Evolutionary conservation across 2,113 vertebrate species (phyloP), one percentile per base, ranked within the genome.

Genomic region (Cyanoramphus novaezelandiae): DNA sequence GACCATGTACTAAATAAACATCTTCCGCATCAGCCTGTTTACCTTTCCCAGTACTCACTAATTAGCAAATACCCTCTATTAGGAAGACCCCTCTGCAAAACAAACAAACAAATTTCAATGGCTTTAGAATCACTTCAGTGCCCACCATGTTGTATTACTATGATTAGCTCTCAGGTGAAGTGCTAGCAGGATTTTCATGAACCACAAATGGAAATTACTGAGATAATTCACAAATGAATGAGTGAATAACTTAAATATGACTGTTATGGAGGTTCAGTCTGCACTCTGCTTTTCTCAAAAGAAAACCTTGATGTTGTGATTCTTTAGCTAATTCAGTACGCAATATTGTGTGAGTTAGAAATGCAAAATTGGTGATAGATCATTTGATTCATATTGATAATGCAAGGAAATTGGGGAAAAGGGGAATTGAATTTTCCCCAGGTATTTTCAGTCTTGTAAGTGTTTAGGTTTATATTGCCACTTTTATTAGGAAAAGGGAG

Each of bases 341-440:
- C 5, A 76, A 5, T 6, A 1, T 35, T 62, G 11, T 43, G 37
- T 29, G 41, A 84, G 17, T n/a, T 64, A 64, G 17, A 87, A 84
- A 52, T 43, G 23, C 9, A 77, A 62, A 82, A 57, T 76, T 15
- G 37, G 20, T 23, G 11, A 35, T 49, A 53, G 17, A 25, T 69
- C 7, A 43, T 57, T 64, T 47, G 16, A 55, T 53, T 88, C 11
- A 50, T 78, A 14, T 3, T 43, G 20, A 60, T 50, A 64, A 64
- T 39, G 6, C 7, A 63, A 60, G 24, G 24, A 78, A 69, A 79
- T 14, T 59, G 1, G 0, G 23, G 14, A 13, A 37, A 68, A 64
- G 17, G 5, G 23, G 27, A 39, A 69, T 44, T 77, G 2, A 2
- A 1, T 20, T 12, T 88, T 8, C 5, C 7, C 1, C 5, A n/a